Evolutionary conservation across 2,888 invertebrate genomes (phyloP), one percentile per base, ranked within the genome.

Genomic region (Cantharis nigra): DNA sequence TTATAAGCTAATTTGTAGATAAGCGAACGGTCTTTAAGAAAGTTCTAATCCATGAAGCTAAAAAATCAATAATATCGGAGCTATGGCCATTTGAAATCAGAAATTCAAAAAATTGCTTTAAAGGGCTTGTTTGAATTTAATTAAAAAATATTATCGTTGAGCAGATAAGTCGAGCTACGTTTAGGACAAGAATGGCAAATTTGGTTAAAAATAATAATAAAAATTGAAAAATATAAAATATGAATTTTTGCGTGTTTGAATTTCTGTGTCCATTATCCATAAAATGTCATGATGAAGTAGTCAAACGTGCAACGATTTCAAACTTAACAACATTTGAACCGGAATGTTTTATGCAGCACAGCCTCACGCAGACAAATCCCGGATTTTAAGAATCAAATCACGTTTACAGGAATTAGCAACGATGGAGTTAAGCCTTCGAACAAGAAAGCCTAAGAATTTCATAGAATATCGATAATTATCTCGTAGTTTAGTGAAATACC

Each of bases 301-400:
- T 69, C 64, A 69, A 70, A 80, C 80, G 80, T 80, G 80, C 49
- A 28, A 20, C 74, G 80, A 75, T 78, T 80, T 80, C 75, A 78
- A 80, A 80, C 30, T 78, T 75, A 69, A 76, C 76, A 78, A 70
- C 74, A 74, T 65, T 77, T 20, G 63, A 72, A 77, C 78, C 78
- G 77, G 78, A 76, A 83, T 83, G 82, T 83, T 83, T 83, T 83
- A 83, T 83, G 83, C 83, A 83, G 78, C 71, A 72, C 81, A 80
- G 78, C 11, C 69, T 80, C 70, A 76, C 64, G 70, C 70, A 75
- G 80, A 82, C 83, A 83, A 83, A 82, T 82, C 82, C 83, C 75
- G 78, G 77, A 82, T 80, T 75, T 78, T 74, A 77, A 70, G 76
- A 77, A 80, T 75, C 79, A 79, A 80, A 81, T 81, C 82, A 81